Evolutionary conservation across 23 tunicate species (phyloP).

Genomic region (Corella eumyota): DNA sequence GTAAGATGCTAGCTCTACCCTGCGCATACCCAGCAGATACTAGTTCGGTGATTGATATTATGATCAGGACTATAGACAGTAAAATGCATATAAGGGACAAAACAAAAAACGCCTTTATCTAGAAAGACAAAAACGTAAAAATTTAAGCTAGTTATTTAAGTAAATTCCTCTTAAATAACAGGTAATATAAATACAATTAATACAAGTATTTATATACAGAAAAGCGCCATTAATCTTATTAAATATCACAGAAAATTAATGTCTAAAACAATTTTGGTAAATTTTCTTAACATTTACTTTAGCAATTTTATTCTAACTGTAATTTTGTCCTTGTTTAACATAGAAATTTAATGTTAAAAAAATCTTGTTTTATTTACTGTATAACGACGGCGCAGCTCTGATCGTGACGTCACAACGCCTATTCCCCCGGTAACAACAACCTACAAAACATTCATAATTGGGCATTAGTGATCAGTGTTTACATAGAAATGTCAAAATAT

Average conservation of each 20-base stretch:
- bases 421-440: slow-evolving; percentile 12
- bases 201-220: neutral
- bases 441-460: neutral
- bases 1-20: slow-evolving; percentile 2
- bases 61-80: slow-evolving; percentile 31
- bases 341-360: too few species aligned
- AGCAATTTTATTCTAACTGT: too few species aligned
- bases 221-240: too few species aligned
- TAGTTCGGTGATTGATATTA: slow-evolving; percentile 19
- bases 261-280: too few species aligned
- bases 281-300: too few species aligned
- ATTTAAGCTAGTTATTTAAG: neutral
- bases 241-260: too few species aligned
- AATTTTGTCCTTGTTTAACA: neutral
- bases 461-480: neutral
- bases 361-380: slow-evolving; percentile 6
- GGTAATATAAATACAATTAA: neutral
- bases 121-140: neutral
- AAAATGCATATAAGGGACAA: slow-evolving; percentile 10
- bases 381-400: slow-evolving; percentile 20
- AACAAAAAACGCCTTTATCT: slow-evolving; percentile 7
- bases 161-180: too few species aligned
- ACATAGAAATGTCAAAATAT: too few species aligned
- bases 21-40: slow-evolving; percentile 8
- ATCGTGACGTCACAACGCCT: slow-evolving; percentile 31